These are phyloP conservation scores for Brachypterus glaber DNA, from an alignment of 2,888 invertebrate genomes.

Conservation along the genomic window DNA sequence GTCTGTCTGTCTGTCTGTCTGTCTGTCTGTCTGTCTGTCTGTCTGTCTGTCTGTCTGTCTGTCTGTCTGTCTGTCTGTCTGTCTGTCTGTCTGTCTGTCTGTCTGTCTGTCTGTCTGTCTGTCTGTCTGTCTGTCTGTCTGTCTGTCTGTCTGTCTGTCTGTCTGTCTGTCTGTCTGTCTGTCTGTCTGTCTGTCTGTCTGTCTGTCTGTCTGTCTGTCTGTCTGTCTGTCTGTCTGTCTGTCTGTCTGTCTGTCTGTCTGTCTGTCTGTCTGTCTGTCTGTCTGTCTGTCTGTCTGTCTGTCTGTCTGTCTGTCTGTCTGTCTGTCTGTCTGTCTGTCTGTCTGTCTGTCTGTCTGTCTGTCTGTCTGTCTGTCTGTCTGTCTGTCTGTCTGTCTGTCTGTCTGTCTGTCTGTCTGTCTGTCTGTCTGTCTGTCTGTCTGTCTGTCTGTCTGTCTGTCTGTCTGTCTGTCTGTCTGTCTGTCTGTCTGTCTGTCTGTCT, in stretches of 20 bases:
- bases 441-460: constrained; percentile 13
- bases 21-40: constrained; percentile 8
- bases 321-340: constrained; percentile 16
- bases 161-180: constrained; percentile 12
- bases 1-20: too few species aligned
- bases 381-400: constrained; percentile 15
- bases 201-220: constrained; percentile 10
- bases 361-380: constrained; percentile 15
- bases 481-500: constrained; percentile 10
- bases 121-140: constrained; percentile 8
- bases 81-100: constrained; percentile 9
- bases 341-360: constrained; percentile 17
- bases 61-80: constrained; percentile 7
- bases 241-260: constrained; percentile 14
- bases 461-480: constrained; percentile 12
- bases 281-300: constrained; percentile 13
- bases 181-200: constrained; percentile 15
- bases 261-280: constrained; percentile 12
- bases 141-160: constrained; percentile 13
- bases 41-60: constrained; percentile 8
- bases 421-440: constrained; percentile 11
- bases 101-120: constrained; percentile 14
- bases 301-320: constrained; percentile 16
- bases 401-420: constrained; percentile 15
- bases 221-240: constrained; percentile 11